Conservation (phyloP, 2,888 invertebrate species). For the Melieria crassipennis region DNA sequence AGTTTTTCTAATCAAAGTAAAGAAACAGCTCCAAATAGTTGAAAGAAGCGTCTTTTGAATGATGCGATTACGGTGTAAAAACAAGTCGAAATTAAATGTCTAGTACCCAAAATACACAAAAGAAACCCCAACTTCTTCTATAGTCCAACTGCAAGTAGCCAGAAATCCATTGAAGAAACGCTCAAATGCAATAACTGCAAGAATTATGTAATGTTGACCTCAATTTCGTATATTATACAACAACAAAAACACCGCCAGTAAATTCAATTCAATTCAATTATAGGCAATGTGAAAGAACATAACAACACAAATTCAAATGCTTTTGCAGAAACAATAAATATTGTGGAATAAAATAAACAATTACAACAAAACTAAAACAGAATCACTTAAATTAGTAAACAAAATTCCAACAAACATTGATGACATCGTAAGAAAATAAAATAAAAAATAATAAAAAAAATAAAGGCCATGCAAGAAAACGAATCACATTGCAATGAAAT, state of each 20-base stretch:
- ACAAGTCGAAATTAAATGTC: not conserved
- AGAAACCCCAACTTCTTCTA: not conserved
- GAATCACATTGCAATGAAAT: constrained; percentile 16
- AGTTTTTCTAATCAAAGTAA: too few species aligned
- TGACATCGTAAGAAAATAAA: not conserved
- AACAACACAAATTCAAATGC: constrained; percentile 10
- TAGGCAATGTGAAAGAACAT: not conserved
- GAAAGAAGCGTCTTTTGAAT: not conserved
- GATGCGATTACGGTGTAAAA: not conserved
- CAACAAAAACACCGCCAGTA: constrained; percentile 6
- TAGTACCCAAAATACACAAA: not conserved
- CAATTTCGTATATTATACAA: not conserved
- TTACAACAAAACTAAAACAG: not conserved
- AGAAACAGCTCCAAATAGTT: too few species aligned
- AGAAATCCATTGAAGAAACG: not conserved
- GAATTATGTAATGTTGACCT: not conserved
- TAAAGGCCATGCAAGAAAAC: constrained; percentile 10
- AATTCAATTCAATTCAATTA: constrained; percentile 5
- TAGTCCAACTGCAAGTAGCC: not conserved
- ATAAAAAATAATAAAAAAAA: constrained; percentile 9
- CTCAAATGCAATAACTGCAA: not conserved
- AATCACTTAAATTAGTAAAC: not conserved
- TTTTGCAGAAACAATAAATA: constrained; percentile 3
- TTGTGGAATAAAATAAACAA: not conserved
- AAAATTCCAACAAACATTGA: not conserved